phyloP scores from a whole-genome alignment of 1,140 invertebrate species.

The Drosophila orosa region DNA sequence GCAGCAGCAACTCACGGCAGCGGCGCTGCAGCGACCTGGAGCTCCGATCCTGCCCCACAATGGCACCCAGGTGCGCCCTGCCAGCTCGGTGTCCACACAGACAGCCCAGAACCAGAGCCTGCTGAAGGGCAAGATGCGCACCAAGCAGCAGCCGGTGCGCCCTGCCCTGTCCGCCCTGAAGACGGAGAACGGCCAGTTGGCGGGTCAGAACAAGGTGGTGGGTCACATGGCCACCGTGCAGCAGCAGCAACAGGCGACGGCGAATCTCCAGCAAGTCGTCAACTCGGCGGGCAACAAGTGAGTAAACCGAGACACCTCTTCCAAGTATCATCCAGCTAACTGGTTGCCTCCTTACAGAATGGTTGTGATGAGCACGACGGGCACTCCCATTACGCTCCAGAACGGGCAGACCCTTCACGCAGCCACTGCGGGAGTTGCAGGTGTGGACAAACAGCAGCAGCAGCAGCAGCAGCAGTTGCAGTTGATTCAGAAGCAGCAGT shows the following conservation, averaged over 20 bases:
- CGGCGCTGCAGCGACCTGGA: slow-evolving; percentile 61
- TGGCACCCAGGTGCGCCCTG: slow-evolving; percentile 87
- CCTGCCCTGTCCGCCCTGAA: slow-evolving; percentile 87
- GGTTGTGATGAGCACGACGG: slow-evolving; percentile 82
- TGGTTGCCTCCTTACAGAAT: slow-evolving; percentile 61
- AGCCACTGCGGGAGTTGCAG: slow-evolving; percentile 30
- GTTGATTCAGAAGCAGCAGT: slow-evolving; percentile 73
- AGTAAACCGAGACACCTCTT: slow-evolving; percentile 9
- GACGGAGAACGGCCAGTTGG: slow-evolving; percentile 86
- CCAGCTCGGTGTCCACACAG: slow-evolving; percentile 90
- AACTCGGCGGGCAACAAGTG: slow-evolving; percentile 80
- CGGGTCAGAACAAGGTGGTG: slow-evolving; percentile 85
- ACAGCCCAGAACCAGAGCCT: slow-evolving; percentile 85
- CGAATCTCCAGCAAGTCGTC: slow-evolving; percentile 84
- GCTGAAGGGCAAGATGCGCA: slow-evolving; percentile 80
- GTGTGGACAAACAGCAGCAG: slow-evolving; percentile 67
- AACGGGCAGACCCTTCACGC: slow-evolving; percentile 77
- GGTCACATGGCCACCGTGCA: slow-evolving; percentile 47
- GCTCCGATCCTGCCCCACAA: slow-evolving; percentile 86
- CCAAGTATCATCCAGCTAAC: not conserved
- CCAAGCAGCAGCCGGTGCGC: slow-evolving; percentile 85
- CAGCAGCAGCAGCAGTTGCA: slow-evolving; percentile 62
- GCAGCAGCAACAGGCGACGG: slow-evolving; percentile 67
- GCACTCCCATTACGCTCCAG: slow-evolving; percentile 79
- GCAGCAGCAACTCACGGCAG: slow-evolving; percentile 60